Evolutionary conservation across 2,888 invertebrate species (phyloP), one percentile per base, ranked within the genome.

Genomic region (Spisula solida): DNA sequence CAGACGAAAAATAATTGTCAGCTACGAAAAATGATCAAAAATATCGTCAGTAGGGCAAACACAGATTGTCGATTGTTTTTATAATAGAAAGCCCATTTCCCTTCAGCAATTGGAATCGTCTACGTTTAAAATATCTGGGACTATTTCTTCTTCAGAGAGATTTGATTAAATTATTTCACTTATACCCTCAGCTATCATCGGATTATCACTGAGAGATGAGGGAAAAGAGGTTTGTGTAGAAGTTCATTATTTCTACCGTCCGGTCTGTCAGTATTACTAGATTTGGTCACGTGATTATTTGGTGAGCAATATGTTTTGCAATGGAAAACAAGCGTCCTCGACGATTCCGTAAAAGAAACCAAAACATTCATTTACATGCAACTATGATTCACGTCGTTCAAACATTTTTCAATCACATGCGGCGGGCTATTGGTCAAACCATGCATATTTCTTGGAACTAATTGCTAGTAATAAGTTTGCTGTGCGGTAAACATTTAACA

Each of bases 81-180:
- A 88, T 89, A 91, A 91, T 91, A 86, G 86, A 87, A 91, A 88
- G 86, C 88, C 89, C 86, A 89, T 91, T 91, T 89, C 89, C 91
- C 91, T 83, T 86, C 81, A 89, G 91, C 89, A 79, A 85, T 85
- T 80, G 78, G 70, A 88, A 89, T 85, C 82, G 82, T 82, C 86
- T 82, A 82, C 89, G 85, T 91, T 89, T 91, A 91, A 89, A 89
- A 86, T 80, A 89, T 88, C 86, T 83, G 47, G 86, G 60, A 88
- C 48, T 85, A 85, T 85, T 78, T 75, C 88, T 48, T 70, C 83
- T 88, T 55, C 81, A 90, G 88, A 88, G 83, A 70, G 56, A 86
- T 88, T 90, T 90, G 88, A 90, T 90, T 90, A 56, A 86, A 90
- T 90, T 90, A 90, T 83, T 81, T n/a, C 90, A 82, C 83, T 88